phyloP scores from a whole-genome alignment of 2,888 invertebrate genomes.

The Protonemura montana region DNA sequence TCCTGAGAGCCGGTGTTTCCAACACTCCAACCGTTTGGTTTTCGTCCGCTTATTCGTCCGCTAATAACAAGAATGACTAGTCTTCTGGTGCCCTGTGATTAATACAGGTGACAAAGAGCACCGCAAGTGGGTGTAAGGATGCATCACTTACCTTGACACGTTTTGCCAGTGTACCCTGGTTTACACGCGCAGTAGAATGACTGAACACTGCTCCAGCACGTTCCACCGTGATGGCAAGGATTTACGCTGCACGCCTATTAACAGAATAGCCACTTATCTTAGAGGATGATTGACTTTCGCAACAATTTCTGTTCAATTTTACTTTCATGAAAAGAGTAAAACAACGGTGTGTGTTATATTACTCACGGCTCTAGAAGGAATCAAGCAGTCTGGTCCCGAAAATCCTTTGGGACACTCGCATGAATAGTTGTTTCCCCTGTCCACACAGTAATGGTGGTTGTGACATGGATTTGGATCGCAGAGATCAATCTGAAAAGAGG shows the following conservation, averaged over 20 bases:
- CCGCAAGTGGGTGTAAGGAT: too few relatives aligned
- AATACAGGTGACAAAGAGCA: too few relatives aligned
- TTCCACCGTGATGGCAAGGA: conserved; percentile 78
- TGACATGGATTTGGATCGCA: conserved; percentile 76
- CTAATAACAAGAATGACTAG: too few relatives aligned
- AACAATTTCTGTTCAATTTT: too few relatives aligned
- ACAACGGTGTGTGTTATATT: too few relatives aligned
- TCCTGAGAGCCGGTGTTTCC: too few relatives aligned
- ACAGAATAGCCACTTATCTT: not conserved
- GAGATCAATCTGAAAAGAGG: conserved; percentile 66
- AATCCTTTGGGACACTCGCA: conserved; percentile 78
- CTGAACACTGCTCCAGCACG: conserved; percentile 78
- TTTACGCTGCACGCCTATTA: conserved; percentile 74
- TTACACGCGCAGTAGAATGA: conserved; percentile 82
- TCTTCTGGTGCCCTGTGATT: too few relatives aligned
- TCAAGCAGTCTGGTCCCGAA: conserved; percentile 73
- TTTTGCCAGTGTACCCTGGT: conserved; percentile 79
- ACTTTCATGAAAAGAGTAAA: too few relatives aligned
- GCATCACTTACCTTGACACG: conserved; percentile 73
- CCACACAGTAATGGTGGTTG: conserved; percentile 72
- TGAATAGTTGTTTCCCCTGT: conserved; percentile 76
- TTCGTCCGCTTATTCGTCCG: too few relatives aligned
- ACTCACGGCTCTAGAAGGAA: conserved; percentile 71
- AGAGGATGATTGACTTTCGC: too few relatives aligned
- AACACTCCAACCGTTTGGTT: too few relatives aligned